Percentiles rank a stretch among this genome's conserved stretches.
Conservation (phyloP, 2,797 vertebrate genomes). For the Hemibagrus guttatus region DNA sequence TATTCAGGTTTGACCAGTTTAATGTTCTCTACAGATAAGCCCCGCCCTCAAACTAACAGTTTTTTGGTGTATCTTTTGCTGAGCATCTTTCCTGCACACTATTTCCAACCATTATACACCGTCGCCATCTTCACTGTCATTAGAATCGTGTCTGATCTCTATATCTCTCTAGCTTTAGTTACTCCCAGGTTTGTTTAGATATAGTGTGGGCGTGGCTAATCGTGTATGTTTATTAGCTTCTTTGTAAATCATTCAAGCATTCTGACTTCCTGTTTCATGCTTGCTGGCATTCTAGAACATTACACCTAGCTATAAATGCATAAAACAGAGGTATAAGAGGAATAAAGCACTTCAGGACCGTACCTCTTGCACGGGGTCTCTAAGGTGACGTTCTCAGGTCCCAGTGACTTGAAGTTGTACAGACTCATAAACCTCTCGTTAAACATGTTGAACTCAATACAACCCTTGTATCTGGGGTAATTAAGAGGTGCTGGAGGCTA, state of each 20-base stretch:
- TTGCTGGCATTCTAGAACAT: background rate
- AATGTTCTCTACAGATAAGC: background rate
- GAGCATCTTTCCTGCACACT: too few species aligned
- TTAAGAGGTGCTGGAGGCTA: conserved; percentile 83
- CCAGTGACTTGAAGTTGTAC: conserved; percentile 84
- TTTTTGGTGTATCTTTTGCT: too few species aligned
- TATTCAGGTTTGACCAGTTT: background rate
- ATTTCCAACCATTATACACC: too few species aligned
- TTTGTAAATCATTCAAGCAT: background rate
- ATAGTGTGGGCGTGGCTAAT: background rate
- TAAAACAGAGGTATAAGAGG: background rate
- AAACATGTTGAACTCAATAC: conserved; percentile 87
- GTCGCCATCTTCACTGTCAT: background rate
- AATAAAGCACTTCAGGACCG: background rate
- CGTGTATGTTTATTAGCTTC: background rate
- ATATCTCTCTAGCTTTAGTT: background rate
- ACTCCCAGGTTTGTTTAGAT: background rate
- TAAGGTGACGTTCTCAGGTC: conserved; percentile 58
- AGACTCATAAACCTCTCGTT: conserved; percentile 87
- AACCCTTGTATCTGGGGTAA: conserved; percentile 83
- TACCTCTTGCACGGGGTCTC: conserved; percentile 74
- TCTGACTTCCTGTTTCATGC: background rate
- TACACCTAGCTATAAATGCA: background rate
- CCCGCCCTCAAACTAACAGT: background rate
- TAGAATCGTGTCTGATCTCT: background rate